Percentiles rank a stretch among this genome's conserved stretches.
Evolutionary conservation across 2,888 invertebrate species (phyloP).

Genomic region (Ernsta delagoae): DNA sequence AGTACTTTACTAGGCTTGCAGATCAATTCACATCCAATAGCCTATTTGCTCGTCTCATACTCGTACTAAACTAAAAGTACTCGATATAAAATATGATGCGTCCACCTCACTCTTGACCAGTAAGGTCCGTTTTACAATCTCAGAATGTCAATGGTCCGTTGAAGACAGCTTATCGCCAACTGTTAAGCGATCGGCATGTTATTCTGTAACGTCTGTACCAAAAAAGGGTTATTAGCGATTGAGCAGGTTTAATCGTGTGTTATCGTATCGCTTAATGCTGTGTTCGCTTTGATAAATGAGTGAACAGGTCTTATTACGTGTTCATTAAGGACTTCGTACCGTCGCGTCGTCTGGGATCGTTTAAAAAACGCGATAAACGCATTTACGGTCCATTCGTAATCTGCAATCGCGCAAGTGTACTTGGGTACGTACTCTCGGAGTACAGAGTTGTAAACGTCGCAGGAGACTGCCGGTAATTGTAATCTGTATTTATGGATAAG

Average conservation of each 20-base stretch:
- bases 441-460: conserved; percentile 23
- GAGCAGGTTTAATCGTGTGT: background rate
- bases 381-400: conserved; percentile 25
- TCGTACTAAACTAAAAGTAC: too few relatives aligned
- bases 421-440: background rate
- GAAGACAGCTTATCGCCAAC: too few relatives aligned
- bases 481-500: conserved; percentile 25
- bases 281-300: background rate
- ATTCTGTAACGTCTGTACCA: too few relatives aligned
- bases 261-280: background rate
- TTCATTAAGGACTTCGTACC: conserved; percentile 7
- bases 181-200: too few relatives aligned
- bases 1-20: too few relatives aligned
- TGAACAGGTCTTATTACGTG: conserved; percentile 10
- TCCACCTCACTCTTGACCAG: too few relatives aligned
- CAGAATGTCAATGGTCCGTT: too few relatives aligned
- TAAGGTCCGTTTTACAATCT: too few relatives aligned
- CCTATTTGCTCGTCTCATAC: too few relatives aligned
- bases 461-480: conserved; percentile 6
- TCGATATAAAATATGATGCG: too few relatives aligned
- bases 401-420: conserved; percentile 2
- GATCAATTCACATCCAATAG: too few relatives aligned
- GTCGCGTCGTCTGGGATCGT: conserved; percentile 12
- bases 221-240: background rate
- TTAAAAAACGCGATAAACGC: conserved; percentile 36